phyloP scores from a whole-genome alignment of 1,140 invertebrate genomes.

The Glossosoma conforme region DNA sequence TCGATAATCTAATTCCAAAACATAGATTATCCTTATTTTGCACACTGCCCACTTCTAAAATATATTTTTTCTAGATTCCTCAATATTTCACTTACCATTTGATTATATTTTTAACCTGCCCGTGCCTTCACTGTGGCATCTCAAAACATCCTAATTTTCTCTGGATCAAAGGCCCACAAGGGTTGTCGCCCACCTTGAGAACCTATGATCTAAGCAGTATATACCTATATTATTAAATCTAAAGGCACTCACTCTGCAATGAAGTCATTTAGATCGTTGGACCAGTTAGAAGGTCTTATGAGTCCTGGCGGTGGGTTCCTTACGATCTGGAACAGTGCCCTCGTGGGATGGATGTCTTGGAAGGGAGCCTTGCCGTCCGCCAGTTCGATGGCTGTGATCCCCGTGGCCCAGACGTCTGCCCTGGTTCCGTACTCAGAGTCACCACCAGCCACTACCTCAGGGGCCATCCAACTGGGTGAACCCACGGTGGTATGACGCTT shows the following conservation, averaged over 20 bases:
- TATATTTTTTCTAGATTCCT: too few species aligned
- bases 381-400: constrained; percentile 88
- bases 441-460: constrained; percentile 65
- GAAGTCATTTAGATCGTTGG: constrained; percentile 76
- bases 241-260: constrained; percentile 64
- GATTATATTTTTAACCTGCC: too few species aligned
- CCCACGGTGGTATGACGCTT: constrained; percentile 71
- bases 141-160: too few species aligned
- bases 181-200: too few species aligned
- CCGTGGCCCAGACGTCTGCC: constrained; percentile 86
- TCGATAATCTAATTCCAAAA: too few species aligned
- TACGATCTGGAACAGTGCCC: constrained; percentile 81
- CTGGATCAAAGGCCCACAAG: too few species aligned
- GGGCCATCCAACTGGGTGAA: constrained; percentile 89
- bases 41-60: too few species aligned
- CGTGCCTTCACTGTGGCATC: too few species aligned
- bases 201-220: too few species aligned
- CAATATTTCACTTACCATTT: too few species aligned
- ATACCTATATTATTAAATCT: too few species aligned
- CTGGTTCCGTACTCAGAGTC: constrained; percentile 61
- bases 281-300: constrained; percentile 69
- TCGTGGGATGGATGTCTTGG: constrained; percentile 78
- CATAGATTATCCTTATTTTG: too few species aligned
- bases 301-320: constrained; percentile 81
- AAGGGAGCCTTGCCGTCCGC: constrained; percentile 83